These are phyloP conservation scores for Ellobius talpinus DNA, from an alignment of 2,113 vertebrate genomes.

Conservation along the genomic window DNA sequence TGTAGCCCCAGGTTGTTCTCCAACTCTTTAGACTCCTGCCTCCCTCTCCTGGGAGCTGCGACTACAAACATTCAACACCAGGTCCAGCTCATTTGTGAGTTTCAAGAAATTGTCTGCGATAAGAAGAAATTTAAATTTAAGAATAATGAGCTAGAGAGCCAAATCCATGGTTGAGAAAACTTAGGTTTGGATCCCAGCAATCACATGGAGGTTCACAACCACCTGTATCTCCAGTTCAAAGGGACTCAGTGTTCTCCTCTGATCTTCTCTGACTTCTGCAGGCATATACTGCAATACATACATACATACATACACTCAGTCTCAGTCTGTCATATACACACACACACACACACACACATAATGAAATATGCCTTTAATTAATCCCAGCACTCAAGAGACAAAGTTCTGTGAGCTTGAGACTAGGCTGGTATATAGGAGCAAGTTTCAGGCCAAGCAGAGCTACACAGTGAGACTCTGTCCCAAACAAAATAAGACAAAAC, in stretches of 20 bases:
- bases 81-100: not conserved
- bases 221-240: not conserved
- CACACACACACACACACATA: not conserved
- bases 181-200: not conserved
- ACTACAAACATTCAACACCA: not conserved
- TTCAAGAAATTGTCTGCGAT: not conserved
- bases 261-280: not conserved
- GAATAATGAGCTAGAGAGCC: not conserved
- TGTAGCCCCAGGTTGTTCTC: not conserved
- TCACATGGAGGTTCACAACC: not conserved
- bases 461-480: not conserved
- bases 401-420: not conserved
- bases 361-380: not conserved
- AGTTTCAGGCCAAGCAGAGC: not conserved
- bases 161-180: not conserved
- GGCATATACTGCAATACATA: not conserved
- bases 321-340: too few species aligned
- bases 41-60: not conserved
- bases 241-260: not conserved
- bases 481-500: not conserved
- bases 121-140: conserved; percentile 25
- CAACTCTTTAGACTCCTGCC: not conserved
- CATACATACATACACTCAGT: not conserved
- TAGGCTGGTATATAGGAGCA: not conserved
- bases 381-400: not conserved